Evolutionary conservation across 2,113 vertebrate genomes (phyloP), one percentile per base, ranked within the genome.

Genomic region (Rhombomys opimus): DNA sequence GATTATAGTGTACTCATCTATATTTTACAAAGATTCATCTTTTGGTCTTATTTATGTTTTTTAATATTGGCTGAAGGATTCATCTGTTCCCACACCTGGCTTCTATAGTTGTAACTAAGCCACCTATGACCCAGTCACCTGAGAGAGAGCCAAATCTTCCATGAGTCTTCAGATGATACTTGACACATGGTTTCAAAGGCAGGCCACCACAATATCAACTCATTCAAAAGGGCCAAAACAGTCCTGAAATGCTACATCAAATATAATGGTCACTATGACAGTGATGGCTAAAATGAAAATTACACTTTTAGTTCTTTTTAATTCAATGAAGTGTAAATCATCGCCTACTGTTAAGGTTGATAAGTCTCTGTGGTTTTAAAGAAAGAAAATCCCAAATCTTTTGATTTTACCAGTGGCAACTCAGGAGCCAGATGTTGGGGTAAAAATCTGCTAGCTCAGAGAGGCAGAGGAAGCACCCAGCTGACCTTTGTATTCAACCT

Each of bases 281-380:
- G n/a, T 38, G 38, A 7, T 38, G 22, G 30, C 41, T 67, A n/a
- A 89, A 87, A 68, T 23, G 18, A 89, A 78, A 86, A 22, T 75
- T 76, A 35, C n/a, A 84, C 78, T 88, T 82, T 91, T 30, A 87
- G 32, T 57, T 57, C 65, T 94, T 80, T 90, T 25, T 13, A 89
- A 6, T 4, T 86, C 78, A 85, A 30, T 75, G 23, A 90, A 73
- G 27, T 12, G 20, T 50, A 77, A 9, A 25, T 59, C n/a, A 89
- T 41, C 5, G 15, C 14, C 12, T 35, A 17, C 25, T 59, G 7
- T 23, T 59, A 82, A 13, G 5, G 25, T 20, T 82, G 80, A 38
- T 23, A 35, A 59, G 72, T 10, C 46, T 46, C 46, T 46, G 46
- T 46, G 46, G 46, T 46, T 46, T 46, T 46, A 46, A 46, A 46